Percentiles rank a stretch among this genome's conserved stretches.
phyloP scores from a whole-genome alignment of 2,888 invertebrate species.

The Psococerastis gibbosa region DNA sequence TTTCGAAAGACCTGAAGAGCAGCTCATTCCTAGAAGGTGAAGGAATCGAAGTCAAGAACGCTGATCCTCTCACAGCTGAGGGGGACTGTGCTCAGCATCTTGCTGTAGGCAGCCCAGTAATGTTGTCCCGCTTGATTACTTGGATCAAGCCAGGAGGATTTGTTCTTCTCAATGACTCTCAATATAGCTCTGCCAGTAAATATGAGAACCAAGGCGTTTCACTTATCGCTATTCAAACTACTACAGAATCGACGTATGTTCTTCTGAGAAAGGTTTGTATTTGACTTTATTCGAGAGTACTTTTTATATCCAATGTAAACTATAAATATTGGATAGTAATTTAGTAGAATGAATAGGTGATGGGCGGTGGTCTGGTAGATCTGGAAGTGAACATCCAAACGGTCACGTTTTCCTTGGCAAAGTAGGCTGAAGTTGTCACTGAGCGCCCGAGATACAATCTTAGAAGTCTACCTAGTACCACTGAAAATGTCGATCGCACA shows the following conservation, averaged over 20 bases:
- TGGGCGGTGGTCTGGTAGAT: no score
- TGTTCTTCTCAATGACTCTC: constrained; percentile 51
- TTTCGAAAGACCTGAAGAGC: background rate
- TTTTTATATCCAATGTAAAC: no score
- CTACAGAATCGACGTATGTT: constrained; percentile 42
- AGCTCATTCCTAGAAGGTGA: background rate
- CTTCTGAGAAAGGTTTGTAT: constrained; percentile 37
- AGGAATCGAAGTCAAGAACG: background rate
- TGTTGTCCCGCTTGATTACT: constrained; percentile 36
- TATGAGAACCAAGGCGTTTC: constrained; percentile 28
- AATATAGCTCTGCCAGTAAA: constrained; percentile 20
- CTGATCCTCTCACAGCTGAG: background rate
- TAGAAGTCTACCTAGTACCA: no score
- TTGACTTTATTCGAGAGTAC: no score
- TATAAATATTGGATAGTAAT: no score
- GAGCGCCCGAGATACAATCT: no score
- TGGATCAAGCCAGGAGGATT: constrained; percentile 50
- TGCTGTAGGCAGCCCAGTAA: constrained; percentile 29
- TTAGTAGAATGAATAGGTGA: no score
- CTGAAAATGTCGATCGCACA: no score
- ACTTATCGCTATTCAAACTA: constrained; percentile 39
- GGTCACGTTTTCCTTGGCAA: no score
- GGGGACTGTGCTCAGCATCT: background rate
- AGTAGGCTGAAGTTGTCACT: no score
- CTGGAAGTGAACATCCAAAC: no score